Evolutionary conservation across 1,140 invertebrate species (phyloP), one percentile per base, ranked within the genome.

Genomic region (Limonius californicus): DNA sequence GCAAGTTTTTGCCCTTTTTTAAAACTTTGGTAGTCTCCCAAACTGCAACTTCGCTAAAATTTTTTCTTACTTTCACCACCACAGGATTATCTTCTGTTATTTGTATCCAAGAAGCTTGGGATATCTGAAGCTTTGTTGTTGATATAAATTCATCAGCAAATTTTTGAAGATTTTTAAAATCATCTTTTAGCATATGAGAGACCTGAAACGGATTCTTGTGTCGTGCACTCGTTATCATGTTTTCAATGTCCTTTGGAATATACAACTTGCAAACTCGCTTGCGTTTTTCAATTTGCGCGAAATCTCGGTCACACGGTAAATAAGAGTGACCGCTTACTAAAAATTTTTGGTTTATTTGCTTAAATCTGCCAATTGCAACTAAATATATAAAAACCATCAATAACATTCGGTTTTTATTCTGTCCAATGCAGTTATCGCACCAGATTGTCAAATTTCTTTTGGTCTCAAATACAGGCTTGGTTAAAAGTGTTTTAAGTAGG

Each of bases 161-260:
- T 9, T 27, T 3, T 27, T 27, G 23, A 27, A 27, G 9, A 27
- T 27, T 9, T 27, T 4, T 27, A 27, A 27, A 27, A 27, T 27
- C 23, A 4, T 27, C 23, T 27, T 27, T 27, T 4, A 4, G 3
- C 3, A 27, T 4, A 27, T 3, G 23, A 27, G 9, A 4, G 9
- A 27, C 23, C 3, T 27, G 3, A 27, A 27, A 27, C 3, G 23
- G 23, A 27, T 27, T 27, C 9, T 27, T 27, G 9, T 27, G 23
- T 9, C 23, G 23, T 27, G 23, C 23, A 27, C 23, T 9, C 9
- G 3, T 27, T 27, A 27, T 27, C 9, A 27, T 27, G 3, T 27
- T 9, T 27, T 27, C 23, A 27, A 63, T 39, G 18, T 64, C 63
- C 3, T 32, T 16, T 1, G 54, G 58, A 50, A 64, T 32, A 15